These are phyloP conservation scores for Elachura formosa DNA, from an alignment of 2,113 vertebrate species.

Conservation along the genomic window DNA sequence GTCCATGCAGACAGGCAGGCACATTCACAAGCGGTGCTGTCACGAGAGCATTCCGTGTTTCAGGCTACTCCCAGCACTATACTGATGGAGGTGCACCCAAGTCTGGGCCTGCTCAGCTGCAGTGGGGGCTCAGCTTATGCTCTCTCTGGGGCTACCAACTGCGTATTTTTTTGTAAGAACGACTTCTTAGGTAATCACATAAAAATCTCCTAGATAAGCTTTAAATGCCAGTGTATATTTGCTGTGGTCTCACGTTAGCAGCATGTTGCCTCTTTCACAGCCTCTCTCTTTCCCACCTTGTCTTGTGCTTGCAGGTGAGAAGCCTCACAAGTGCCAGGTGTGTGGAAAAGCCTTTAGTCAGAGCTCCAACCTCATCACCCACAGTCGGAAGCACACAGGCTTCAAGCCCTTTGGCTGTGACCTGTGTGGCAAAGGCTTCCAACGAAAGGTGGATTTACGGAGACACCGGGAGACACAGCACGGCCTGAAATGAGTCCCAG, in stretches of 20 bases:
- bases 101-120: not conserved
- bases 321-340: slow-evolving; percentile 98
- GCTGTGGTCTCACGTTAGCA: not conserved
- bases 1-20: not conserved
- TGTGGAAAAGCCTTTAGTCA: slow-evolving; percentile 99
- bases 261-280: not conserved
- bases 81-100: not conserved
- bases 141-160: not conserved
- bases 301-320: slow-evolving; percentile 82
- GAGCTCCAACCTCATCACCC: slow-evolving; percentile 98
- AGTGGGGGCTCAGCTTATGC: not conserved
- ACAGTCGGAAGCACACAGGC: slow-evolving; percentile 97
- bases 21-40: not conserved
- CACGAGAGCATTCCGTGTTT: not conserved
- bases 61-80: not conserved
- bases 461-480: slow-evolving; percentile 96
- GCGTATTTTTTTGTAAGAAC: not conserved
- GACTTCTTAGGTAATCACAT: not conserved
- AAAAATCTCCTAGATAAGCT: not conserved
- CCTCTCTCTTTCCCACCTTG: not conserved
- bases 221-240: not conserved
- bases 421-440: slow-evolving; percentile 95
- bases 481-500: slow-evolving; percentile 82
- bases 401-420: slow-evolving; percentile 98
- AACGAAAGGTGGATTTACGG: slow-evolving; percentile 94